Percentiles rank a stretch among this genome's conserved stretches.
Conservation (phyloP, 2,797 vertebrate species). For the Carcharodon carcharias region DNA sequence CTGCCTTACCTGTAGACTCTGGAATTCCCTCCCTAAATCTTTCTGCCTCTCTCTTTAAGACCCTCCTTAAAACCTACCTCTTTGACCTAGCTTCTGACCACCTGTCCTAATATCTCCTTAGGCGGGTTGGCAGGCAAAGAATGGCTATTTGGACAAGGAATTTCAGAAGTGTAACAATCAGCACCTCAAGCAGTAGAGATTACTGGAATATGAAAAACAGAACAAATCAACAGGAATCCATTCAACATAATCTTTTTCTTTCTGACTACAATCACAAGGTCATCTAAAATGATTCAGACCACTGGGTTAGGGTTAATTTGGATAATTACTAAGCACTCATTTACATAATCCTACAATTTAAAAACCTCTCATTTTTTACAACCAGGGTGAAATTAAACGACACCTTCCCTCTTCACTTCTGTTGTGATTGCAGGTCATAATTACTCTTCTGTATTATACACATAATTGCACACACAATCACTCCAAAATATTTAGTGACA, state of each 20-base stretch:
- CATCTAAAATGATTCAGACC: conserved; percentile 25
- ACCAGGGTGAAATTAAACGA: conserved; percentile 45
- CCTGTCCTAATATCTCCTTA: background rate
- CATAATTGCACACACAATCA: conserved; percentile 30
- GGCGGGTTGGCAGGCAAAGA: background rate
- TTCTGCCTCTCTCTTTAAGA: background rate
- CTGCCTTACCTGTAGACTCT: background rate
- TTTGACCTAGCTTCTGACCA: background rate
- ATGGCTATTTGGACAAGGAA: background rate
- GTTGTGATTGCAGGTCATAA: conserved; percentile 3
- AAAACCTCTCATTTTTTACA: conserved; percentile 34
- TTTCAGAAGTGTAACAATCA: background rate
- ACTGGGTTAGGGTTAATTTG: conserved; percentile 18
- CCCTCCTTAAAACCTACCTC: background rate
- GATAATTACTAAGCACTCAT: conserved; percentile 22
- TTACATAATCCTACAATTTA: conserved; percentile 32
- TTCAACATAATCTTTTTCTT: background rate
- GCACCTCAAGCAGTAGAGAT: background rate
- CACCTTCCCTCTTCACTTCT: conserved; percentile 44
- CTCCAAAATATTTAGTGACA: conserved; percentile 25
- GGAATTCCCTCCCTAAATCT: background rate
- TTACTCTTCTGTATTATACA: conserved; percentile 10
- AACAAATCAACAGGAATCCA: background rate
- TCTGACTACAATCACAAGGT: conserved; percentile 21
- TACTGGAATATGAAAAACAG: background rate